These are phyloP conservation scores for Periparus ater DNA, from an alignment of 2,797 vertebrate species.

Conservation along the genomic window DNA sequence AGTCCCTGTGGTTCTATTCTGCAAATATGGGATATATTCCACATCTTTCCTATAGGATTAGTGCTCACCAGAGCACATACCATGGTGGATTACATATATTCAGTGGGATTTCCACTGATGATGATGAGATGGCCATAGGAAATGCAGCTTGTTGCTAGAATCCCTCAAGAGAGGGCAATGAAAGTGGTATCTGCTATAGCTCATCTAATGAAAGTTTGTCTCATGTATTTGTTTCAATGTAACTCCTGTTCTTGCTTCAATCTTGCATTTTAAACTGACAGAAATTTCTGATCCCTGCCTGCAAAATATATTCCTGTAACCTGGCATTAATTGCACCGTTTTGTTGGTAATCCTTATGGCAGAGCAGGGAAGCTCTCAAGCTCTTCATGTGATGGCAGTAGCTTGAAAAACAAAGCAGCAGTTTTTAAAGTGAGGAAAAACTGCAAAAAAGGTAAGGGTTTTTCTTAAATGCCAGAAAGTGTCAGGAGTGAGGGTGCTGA, in stretches of 20 bases:
- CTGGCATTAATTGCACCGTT: neutral
- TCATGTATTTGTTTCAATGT: neutral
- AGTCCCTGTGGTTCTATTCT: neutral
- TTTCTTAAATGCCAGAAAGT: neutral
- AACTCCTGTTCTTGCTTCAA: neutral
- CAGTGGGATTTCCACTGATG: neutral
- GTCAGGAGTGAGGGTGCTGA: neutral
- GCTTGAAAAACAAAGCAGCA: neutral
- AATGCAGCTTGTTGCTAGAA: neutral
- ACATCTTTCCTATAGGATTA: neutral
- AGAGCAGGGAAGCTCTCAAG: neutral
- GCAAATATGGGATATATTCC: neutral
- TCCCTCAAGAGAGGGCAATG: neutral
- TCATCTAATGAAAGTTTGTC: neutral
- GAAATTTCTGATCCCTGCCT: neutral
- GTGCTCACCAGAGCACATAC: rapidly evolving
- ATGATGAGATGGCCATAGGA: neutral
- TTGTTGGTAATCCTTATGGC: neutral
- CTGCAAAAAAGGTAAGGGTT: neutral
- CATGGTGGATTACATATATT: neutral
- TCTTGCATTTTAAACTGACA: neutral
- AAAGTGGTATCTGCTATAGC: neutral
- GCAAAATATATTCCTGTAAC: neutral
- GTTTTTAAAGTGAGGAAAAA: neutral
- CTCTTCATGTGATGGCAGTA: neutral